Conservation (phyloP, 1,140 invertebrate species). For the Zaprionus ornatus region DNA sequence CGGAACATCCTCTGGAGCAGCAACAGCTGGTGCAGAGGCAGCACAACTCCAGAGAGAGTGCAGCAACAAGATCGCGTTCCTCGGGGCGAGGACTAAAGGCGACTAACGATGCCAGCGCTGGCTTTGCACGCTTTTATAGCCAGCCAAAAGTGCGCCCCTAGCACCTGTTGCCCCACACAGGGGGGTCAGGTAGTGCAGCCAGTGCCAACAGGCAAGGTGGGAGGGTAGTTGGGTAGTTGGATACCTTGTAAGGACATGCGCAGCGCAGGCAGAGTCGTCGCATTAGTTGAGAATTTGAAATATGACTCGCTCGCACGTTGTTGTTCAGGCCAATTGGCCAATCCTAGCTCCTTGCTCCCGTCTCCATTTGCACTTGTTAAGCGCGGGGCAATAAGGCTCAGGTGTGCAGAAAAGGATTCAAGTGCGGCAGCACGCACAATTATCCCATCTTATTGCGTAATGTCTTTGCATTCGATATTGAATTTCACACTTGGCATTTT, state of each 20-base stretch:
- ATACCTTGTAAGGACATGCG: constrained; percentile 57
- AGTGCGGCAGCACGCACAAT: constrained; percentile 53
- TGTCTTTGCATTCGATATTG: constrained; percentile 52
- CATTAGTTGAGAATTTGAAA: constrained; percentile 41
- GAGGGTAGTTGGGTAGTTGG: not conserved
- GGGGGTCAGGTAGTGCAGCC: not conserved
- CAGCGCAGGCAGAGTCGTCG: constrained; percentile 29
- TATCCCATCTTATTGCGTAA: constrained; percentile 68
- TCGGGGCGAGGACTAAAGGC: constrained; percentile 21
- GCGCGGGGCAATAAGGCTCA: constrained; percentile 61
- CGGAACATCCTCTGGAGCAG: constrained; percentile 10
- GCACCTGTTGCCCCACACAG: constrained; percentile 66
- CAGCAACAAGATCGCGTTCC: constrained; percentile 6
- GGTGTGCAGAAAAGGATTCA: constrained; percentile 57
- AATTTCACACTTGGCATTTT: constrained; percentile 13
- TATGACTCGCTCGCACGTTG: not conserved
- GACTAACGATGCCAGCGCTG: constrained; percentile 44
- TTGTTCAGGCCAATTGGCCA: not conserved
- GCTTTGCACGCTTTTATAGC: constrained; percentile 63
- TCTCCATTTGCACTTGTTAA: constrained; percentile 22
- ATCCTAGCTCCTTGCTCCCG: not conserved
- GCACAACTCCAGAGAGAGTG: not conserved
- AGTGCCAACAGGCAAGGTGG: not conserved
- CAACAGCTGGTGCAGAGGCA: constrained; percentile 9
- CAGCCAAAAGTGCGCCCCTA: constrained; percentile 9